Percentiles rank a stretch among this genome's conserved stretches.
phyloP scores from a whole-genome alignment of 2,113 vertebrate genomes.

The Semicossyphus pulcher region DNA sequence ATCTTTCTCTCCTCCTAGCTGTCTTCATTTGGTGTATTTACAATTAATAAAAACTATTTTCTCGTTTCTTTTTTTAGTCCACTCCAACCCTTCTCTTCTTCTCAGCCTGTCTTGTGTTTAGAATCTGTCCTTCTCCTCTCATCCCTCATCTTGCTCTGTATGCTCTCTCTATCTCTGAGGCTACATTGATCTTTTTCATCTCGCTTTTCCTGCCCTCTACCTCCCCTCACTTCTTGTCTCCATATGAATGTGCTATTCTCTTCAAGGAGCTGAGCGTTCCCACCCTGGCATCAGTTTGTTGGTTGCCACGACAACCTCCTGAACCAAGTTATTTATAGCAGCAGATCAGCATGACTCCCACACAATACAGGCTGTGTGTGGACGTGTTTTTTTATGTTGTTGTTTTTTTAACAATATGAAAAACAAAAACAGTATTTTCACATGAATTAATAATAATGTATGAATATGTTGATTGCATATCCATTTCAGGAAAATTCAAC shows the following conservation, averaged over 20 bases:
- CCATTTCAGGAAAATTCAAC: too few relatives aligned
- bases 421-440: too few relatives aligned
- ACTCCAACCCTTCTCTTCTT: neutral
- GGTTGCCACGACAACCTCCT: slow-evolving; percentile 76
- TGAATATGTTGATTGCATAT: too few relatives aligned
- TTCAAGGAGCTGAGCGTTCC: slow-evolving; percentile 56
- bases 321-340: slow-evolving; percentile 77
- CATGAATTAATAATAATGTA: too few relatives aligned
- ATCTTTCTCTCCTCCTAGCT: neutral
- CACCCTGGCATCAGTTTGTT: slow-evolving; percentile 76
- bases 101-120: neutral
- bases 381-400: neutral
- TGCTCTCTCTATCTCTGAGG: neutral
- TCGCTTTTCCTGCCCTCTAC: neutral
- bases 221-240: slow-evolving; percentile 7
- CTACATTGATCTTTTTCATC: neutral
- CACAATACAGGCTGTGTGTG: slow-evolving; percentile 35
- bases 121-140: neutral
- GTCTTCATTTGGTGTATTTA: too few relatives aligned
- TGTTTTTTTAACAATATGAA: neutral
- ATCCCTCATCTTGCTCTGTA: too few relatives aligned
- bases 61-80: too few relatives aligned
- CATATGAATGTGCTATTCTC: slow-evolving; percentile 32
- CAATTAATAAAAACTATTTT: too few relatives aligned
- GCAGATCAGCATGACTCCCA: slow-evolving; percentile 59